Evolutionary conservation across 2,113 vertebrate species (phyloP).

Genomic region (Perccottus glenii): DNA sequence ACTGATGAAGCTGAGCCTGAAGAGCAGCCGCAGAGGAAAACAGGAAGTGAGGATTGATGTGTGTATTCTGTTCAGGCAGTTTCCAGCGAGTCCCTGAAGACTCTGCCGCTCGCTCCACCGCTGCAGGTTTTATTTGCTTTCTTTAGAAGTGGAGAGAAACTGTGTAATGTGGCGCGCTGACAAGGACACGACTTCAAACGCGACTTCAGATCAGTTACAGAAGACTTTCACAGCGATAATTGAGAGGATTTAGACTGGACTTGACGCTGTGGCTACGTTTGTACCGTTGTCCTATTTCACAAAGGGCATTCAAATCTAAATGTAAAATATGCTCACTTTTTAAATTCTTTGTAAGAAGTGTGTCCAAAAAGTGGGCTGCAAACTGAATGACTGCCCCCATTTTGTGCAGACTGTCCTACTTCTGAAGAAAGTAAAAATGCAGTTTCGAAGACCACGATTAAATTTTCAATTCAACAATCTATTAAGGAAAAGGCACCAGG

Average conservation of each 20-base stretch:
- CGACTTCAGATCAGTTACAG: neutral
- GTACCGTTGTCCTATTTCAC: constrained; percentile 2
- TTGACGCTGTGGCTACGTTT: neutral
- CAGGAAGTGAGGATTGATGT: constrained; percentile 9
- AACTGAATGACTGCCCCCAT: constrained; percentile 2
- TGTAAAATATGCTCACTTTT: neutral
- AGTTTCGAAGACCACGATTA: neutral
- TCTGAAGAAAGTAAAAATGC: constrained; percentile 8
- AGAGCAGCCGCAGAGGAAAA: constrained; percentile 1
- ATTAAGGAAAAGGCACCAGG: neutral
- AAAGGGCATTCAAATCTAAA: neutral
- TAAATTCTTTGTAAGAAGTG: neutral
- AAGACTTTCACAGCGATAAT: neutral
- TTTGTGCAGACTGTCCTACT: constrained; percentile 5
- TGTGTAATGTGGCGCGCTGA: neutral
- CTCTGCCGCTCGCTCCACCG: neutral
- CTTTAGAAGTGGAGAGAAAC: neutral
- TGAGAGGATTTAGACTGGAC: neutral
- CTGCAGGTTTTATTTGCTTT: neutral
- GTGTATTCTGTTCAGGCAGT: constrained; percentile 4
- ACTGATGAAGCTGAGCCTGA: neutral
- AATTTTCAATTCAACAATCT: neutral
- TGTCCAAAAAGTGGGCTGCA: constrained; percentile 9
- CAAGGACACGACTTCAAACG: neutral
- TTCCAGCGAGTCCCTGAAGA: constrained; percentile 7